These are phyloP conservation scores for Characodon lateralis DNA, from an alignment of 2,797 vertebrate genomes.

Conservation along the genomic window DNA sequence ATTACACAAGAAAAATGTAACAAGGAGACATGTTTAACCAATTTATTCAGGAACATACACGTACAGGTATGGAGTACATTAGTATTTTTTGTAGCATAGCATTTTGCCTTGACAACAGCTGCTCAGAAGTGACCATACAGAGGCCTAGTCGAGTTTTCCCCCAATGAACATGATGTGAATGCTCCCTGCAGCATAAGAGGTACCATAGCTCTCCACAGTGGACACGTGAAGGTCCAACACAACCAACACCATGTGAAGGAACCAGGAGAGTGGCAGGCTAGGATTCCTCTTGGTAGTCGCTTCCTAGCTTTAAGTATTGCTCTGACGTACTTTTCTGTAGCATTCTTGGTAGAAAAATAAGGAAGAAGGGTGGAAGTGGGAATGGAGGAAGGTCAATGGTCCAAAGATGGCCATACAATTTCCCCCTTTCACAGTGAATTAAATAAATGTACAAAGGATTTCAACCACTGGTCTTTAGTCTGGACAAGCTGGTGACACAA, in stretches of 20 bases:
- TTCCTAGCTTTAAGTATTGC: conserved; percentile 60
- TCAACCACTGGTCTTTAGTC: conserved; percentile 34
- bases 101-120: conserved; percentile 86
- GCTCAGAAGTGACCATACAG: conserved; percentile 66
- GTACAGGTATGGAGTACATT: conserved; percentile 86
- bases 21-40: conserved; percentile 71
- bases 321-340: conserved; percentile 62
- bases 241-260: conserved; percentile 31
- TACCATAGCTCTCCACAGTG: conserved; percentile 56
- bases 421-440: conserved; percentile 79
- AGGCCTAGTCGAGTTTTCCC: conserved; percentile 50
- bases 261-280: conserved; percentile 41
- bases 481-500: conserved; percentile 22
- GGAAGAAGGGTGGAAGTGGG: conserved; percentile 1
- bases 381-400: conserved; percentile 44
- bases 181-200: conserved; percentile 54
- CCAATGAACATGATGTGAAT: conserved; percentile 46
- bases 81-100: conserved; percentile 85
- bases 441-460: conserved; percentile 37
- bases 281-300: conserved; percentile 13
- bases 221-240: conserved; percentile 29
- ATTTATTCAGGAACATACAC: conserved; percentile 88
- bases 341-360: conserved; percentile 47
- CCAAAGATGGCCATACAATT: conserved; percentile 34
- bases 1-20: background rate